phyloP scores from a whole-genome alignment of 2,797 vertebrate genomes.

The Acanthornis magna region DNA sequence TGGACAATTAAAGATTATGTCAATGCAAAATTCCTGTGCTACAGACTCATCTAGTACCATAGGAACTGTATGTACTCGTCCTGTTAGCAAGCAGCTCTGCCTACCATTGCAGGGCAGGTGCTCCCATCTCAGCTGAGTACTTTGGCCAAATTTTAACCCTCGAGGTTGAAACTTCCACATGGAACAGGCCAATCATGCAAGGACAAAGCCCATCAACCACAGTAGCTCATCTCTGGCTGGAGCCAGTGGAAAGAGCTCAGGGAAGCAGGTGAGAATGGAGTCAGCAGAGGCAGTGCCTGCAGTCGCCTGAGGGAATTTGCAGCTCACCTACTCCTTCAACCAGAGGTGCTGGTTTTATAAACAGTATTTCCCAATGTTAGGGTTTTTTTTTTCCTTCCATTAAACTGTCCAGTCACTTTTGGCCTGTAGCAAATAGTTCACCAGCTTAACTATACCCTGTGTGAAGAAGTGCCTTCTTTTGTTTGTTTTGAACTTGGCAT shows the following conservation, averaged over 20 bases:
- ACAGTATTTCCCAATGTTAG: background rate
- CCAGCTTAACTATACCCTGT: slow-evolving; percentile 24
- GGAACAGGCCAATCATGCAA: background rate
- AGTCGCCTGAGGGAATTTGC: background rate
- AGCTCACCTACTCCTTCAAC: slow-evolving; percentile 12
- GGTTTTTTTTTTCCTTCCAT: background rate
- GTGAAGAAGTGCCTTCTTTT: background rate
- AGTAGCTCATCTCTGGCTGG: background rate
- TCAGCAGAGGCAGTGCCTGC: background rate
- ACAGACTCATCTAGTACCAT: background rate
- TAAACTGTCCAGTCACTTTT: slow-evolving; percentile 20
- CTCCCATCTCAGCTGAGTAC: background rate
- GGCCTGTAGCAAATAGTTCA: background rate
- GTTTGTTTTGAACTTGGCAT: slow-evolving; percentile 44
- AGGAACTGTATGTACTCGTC: background rate
- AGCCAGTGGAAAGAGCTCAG: background rate
- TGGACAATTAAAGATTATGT: background rate
- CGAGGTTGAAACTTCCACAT: background rate
- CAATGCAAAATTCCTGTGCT: background rate
- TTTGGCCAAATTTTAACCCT: background rate
- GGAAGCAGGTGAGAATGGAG: background rate
- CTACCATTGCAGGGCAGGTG: background rate
- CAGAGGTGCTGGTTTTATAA: slow-evolving; percentile 29
- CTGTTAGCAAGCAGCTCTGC: background rate
- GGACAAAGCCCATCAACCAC: background rate